Evolutionary conservation across 2,113 vertebrate genomes (phyloP).

Genomic region (Lathamus discolor): DNA sequence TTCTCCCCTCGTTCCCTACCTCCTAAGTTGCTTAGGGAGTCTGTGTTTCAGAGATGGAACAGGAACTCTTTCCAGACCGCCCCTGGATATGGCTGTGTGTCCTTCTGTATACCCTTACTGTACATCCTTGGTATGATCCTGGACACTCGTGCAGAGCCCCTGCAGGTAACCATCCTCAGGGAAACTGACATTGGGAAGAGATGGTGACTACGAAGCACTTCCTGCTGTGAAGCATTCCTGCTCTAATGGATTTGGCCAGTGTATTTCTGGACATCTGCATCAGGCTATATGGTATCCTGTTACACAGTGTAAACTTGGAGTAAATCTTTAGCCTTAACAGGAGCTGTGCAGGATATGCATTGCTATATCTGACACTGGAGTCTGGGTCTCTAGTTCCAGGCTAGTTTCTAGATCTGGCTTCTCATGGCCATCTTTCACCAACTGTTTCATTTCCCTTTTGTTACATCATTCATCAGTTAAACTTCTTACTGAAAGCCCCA

Average conservation of each 20-base stretch:
- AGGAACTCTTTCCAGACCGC: not conserved
- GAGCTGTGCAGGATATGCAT: not conserved
- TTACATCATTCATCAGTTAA: not conserved
- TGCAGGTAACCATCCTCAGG: not conserved
- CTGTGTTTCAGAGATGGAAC: not conserved
- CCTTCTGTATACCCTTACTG: not conserved
- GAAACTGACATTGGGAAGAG: not conserved
- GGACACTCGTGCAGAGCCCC: not conserved
- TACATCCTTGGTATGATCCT: not conserved
- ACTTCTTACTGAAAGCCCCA: not conserved
- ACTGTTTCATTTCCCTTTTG: not conserved
- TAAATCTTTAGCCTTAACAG: slow-evolving; percentile 30
- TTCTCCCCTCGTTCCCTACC: not conserved
- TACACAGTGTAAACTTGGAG: not conserved
- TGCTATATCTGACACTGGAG: not conserved
- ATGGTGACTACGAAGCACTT: not conserved
- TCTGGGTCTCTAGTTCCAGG: not conserved
- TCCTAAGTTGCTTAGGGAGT: not conserved
- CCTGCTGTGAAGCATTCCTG: not conserved
- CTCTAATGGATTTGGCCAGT: not conserved
- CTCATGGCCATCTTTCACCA: not conserved
- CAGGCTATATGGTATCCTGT: not conserved
- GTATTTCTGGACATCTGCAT: slow-evolving; percentile 23
- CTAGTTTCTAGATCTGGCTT: not conserved
- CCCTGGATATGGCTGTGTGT: not conserved